Evolutionary conservation across 2,113 vertebrate genomes (phyloP).

Genomic region (Ondatra zibethicus): DNA sequence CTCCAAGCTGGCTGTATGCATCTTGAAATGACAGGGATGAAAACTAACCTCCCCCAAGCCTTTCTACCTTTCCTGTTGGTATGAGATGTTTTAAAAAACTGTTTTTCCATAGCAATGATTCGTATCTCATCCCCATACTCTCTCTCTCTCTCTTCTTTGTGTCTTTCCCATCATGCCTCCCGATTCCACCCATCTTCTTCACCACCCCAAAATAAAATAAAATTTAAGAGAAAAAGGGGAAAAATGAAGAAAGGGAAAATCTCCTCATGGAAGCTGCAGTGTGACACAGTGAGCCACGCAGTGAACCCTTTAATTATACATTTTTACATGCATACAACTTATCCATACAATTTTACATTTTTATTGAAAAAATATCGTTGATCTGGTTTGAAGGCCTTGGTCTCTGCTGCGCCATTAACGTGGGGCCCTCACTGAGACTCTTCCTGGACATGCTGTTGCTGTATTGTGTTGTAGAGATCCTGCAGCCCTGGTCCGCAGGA

Average conservation of each 20-base stretch:
- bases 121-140: neutral
- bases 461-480: neutral
- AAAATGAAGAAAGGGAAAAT: neutral
- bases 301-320: neutral
- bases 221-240: neutral
- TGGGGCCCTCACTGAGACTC: neutral
- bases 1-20: neutral
- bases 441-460: neutral
- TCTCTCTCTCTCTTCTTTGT: neutral
- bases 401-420: neutral
- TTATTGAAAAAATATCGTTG: neutral
- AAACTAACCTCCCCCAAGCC: neutral
- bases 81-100: neutral
- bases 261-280: neutral
- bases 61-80: neutral
- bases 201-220: too few relatives aligned
- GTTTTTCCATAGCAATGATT: neutral
- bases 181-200: neutral
- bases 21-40: neutral
- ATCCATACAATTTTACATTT: too few relatives aligned
- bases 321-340: too few relatives aligned
- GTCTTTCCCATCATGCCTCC: neutral
- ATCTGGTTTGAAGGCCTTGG: too few relatives aligned
- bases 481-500: neutral
- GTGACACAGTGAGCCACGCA: neutral